Evolutionary conservation across 2,113 vertebrate genomes (phyloP).

Genomic region (Ophthalmolycus amberensis): DNA sequence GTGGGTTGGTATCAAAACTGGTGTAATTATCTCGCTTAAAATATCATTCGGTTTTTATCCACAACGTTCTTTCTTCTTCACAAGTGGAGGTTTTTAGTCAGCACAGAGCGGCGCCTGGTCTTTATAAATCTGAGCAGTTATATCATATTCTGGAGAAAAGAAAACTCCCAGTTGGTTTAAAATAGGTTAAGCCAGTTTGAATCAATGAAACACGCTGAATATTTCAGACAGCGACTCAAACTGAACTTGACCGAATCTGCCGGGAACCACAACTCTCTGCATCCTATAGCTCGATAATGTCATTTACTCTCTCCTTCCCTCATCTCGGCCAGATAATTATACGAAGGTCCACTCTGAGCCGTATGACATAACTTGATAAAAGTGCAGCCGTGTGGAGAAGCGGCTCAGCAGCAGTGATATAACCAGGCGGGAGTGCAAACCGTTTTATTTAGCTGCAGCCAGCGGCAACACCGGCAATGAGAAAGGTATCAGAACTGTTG

Average conservation of each 20-base stretch:
- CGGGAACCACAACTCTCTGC: not conserved
- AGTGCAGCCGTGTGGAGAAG: not conserved
- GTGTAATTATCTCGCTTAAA: slow-evolving; percentile 9
- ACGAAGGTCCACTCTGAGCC: not conserved
- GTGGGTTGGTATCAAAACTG: not conserved
- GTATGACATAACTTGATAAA: slow-evolving; percentile 23
- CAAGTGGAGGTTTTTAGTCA: not conserved
- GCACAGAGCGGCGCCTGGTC: not conserved
- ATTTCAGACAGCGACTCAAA: slow-evolving; percentile 3
- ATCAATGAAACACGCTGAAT: slow-evolving; percentile 4
- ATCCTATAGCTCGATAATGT: slow-evolving; percentile 4
- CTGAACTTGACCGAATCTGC: not conserved
- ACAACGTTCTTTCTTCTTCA: not conserved
- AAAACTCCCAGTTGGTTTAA: not conserved
- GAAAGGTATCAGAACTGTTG: not conserved
- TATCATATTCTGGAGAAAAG: not conserved
- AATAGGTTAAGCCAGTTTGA: not conserved
- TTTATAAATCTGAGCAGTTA: not conserved
- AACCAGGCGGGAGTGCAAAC: too few relatives aligned
- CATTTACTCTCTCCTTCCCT: not conserved
- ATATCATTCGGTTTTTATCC: not conserved
- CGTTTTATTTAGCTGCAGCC: not conserved
- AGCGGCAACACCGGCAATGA: not conserved
- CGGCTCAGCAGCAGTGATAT: too few relatives aligned
- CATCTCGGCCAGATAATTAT: slow-evolving; percentile 8